Conservation (phyloP, 2,888 invertebrate species). For the Lepas anatifera region DNA sequence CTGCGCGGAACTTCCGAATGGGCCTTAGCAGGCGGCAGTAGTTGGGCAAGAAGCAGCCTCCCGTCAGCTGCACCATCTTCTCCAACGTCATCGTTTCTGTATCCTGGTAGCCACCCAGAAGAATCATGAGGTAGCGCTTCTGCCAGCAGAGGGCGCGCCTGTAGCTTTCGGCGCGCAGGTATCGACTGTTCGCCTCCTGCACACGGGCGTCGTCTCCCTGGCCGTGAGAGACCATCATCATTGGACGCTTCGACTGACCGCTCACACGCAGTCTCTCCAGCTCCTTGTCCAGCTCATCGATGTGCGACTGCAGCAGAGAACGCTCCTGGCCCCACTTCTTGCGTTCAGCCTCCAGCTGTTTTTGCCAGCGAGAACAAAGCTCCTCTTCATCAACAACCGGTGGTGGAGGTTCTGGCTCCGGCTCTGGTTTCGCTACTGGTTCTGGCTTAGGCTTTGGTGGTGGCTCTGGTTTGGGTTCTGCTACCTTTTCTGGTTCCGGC, state of each 20-base stretch:
- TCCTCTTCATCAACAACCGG: neutral
- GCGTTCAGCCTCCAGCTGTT: slow-evolving; percentile 1
- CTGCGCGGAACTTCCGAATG: slow-evolving; percentile 37
- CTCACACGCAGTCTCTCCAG: neutral
- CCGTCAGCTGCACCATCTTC: slow-evolving; percentile 32
- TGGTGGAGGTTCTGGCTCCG: too few species aligned
- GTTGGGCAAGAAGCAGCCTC: slow-evolving; percentile 5
- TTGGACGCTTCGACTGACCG: neutral
- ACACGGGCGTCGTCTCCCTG: neutral
- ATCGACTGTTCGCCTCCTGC: slow-evolving; percentile 37
- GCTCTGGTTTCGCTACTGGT: too few species aligned
- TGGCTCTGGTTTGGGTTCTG: too few species aligned
- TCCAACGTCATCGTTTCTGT: slow-evolving; percentile 16
- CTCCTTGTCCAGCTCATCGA: neutral
- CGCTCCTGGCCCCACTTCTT: neutral
- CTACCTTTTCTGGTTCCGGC: too few species aligned
- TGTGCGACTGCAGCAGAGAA: neutral
- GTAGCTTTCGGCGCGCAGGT: slow-evolving; percentile 67
- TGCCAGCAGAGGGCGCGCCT: slow-evolving; percentile 80
- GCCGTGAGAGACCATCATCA: neutral
- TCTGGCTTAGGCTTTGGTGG: too few species aligned
- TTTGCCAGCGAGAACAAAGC: neutral
- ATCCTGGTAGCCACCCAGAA: slow-evolving; percentile 47
- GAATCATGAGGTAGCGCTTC: slow-evolving; percentile 71
- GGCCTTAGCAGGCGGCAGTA: neutral